Conservation (phyloP, 2,888 invertebrate genomes). For the Orthosia incerta region DNA sequence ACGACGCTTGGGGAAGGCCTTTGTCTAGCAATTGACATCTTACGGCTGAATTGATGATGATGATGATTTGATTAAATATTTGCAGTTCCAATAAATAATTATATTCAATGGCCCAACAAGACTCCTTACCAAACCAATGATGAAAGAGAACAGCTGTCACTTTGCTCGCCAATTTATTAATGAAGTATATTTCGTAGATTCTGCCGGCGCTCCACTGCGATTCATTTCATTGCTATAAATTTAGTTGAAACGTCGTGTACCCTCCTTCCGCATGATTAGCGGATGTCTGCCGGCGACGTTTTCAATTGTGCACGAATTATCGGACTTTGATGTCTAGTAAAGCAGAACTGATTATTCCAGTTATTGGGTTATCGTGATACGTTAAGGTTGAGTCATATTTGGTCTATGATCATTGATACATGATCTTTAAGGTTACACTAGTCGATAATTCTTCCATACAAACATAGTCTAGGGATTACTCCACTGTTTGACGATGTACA, state of each 20-base stretch:
- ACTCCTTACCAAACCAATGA: constrained; percentile 39
- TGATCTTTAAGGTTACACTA: too few species aligned
- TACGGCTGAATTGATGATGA: not conserved
- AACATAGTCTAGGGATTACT: too few species aligned
- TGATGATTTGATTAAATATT: not conserved
- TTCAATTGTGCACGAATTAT: constrained; percentile 73
- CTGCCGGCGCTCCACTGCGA: constrained; percentile 64
- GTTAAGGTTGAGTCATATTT: constrained; percentile 15
- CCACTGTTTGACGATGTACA: too few species aligned
- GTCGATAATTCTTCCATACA: too few species aligned
- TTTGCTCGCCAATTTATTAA: constrained; percentile 67
- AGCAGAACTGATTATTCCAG: constrained; percentile 48
- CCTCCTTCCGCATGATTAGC: constrained; percentile 78
- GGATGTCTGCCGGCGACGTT: constrained; percentile 75
- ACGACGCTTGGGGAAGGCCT: not conserved
- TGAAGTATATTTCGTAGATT: constrained; percentile 66
- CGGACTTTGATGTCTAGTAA: constrained; percentile 65
- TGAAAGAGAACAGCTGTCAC: constrained; percentile 66
- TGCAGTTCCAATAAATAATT: not conserved
- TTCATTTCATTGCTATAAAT: constrained; percentile 78
- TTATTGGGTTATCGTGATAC: constrained; percentile 46
- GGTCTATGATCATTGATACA: not conserved
- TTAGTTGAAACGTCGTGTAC: constrained; percentile 72
- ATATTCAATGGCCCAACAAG: constrained; percentile 4
- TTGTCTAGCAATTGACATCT: too few species aligned